Conservation (phyloP, 2,113 vertebrate species). For the Mus spicilegus region DNA sequence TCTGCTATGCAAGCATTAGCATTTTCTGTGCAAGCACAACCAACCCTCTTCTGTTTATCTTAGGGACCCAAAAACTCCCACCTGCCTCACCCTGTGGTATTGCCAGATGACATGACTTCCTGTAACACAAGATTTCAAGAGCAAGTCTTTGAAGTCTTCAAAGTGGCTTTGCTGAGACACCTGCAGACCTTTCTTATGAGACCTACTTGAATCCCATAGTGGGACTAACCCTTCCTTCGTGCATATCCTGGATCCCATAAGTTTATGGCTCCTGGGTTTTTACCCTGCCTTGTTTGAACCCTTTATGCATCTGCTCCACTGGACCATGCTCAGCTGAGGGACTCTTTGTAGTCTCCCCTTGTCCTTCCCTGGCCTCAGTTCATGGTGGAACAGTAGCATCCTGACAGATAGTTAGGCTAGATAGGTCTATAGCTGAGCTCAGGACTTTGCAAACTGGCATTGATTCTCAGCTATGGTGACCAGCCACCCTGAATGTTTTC, state of each 20-base stretch:
- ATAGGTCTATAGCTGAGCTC: not conserved
- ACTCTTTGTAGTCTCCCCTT: not conserved
- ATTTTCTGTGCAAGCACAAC: not conserved
- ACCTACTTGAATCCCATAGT: rapidly evolving
- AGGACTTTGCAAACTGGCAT: not conserved
- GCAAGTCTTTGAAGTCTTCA: not conserved
- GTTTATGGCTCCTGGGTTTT: not conserved
- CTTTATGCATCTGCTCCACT: not conserved
- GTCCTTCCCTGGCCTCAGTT: rapidly evolving
- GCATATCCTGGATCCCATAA: not conserved
- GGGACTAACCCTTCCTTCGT: not conserved
- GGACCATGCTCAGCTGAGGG: not conserved
- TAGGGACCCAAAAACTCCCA: not conserved
- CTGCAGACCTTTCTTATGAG: not conserved
- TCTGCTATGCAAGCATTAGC: not conserved
- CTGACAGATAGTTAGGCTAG: too few species aligned
- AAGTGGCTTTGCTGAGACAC: not conserved
- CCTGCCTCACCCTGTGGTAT: too few species aligned
- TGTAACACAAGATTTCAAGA: not conserved
- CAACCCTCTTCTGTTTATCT: not conserved
- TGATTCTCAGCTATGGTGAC: not conserved
- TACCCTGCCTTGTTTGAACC: not conserved
- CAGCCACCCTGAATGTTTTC: not conserved
- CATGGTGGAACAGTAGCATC: not conserved
- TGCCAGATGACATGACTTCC: not conserved